Base-by-base conservation (phyloP, 1,140 invertebrate genomes). In the Cecropterus lyciades region DNA sequence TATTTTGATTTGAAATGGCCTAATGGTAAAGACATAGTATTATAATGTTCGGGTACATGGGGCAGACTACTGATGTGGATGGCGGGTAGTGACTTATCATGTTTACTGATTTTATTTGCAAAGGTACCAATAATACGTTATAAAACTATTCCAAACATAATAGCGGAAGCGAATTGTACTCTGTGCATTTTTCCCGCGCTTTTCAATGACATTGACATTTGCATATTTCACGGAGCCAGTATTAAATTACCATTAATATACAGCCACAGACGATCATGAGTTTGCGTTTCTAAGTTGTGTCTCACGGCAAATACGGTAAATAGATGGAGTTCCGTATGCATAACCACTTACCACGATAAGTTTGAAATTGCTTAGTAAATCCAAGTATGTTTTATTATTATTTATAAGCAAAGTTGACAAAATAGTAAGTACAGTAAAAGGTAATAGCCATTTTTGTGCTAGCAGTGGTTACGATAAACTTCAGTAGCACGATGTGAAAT, bases 161-260 rank as follows among this genome's bases (percentile, higher is more conserved):
- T 15, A 3, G 6, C 49, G 49, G 24, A 33, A 52, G 27, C 27
- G 9, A 52, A 33, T 52, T 52, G n/a, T n/a, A 15, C 13, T 52
- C 49, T 52, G 13, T 52, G 10, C 6, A 52, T 27, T 52, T 52
- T 52, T 52, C 49, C 49, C 49, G 49, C 49, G 49, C 49, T 52
- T 52, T 52, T 52, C 49, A 52, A 52, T 52, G 49, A 52, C 49
- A 52, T 20, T 52, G 49, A 33, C 49, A 37, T 37, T 52, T 52
- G 27, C 49, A 52, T 52, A 52, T 27, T 52, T 52, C 49, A 52
- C 49, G 49, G 17, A 51, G 17, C 11, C 20, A 24, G 27, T 33
- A 27, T 30, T 52, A 52, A 33, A 27, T 33, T 52, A 30, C 9
- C 17, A 52, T 52, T 52, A 14, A 30, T 24, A 33, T 52, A 8